phyloP scores from a whole-genome alignment of 2,113 vertebrate genomes.

The Alethe castanea region DNA sequence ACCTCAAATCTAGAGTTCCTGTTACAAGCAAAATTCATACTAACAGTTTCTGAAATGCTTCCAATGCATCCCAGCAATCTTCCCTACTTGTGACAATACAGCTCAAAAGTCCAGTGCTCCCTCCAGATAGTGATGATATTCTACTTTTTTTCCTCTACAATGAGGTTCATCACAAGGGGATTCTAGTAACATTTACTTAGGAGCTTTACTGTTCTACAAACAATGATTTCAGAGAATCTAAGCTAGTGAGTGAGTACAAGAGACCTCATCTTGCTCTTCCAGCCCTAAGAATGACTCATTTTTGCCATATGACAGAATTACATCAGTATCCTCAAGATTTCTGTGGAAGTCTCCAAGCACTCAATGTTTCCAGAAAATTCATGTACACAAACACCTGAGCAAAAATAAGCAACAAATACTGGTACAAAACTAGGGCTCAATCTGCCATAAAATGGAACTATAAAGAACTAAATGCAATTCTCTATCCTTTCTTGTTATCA shows the following conservation, averaged over 20 bases:
- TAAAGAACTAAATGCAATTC: not conserved
- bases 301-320: fast-evolving
- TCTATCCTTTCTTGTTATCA: not conserved
- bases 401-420: not conserved
- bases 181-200: not conserved
- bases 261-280: not conserved
- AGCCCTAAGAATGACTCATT: not conserved
- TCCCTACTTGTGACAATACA: not conserved
- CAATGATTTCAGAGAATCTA: not conserved
- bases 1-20: not conserved
- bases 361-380: not conserved
- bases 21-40: not conserved
- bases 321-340: not conserved
- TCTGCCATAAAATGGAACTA: not conserved
- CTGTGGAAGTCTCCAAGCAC: not conserved
- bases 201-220: not conserved
- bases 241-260: not conserved
- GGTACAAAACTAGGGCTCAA: not conserved
- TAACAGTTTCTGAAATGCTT: not conserved
- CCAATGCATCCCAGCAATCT: not conserved
- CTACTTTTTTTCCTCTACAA: not conserved
- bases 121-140: not conserved
- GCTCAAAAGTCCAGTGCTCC: not conserved
- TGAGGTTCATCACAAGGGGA: not conserved
- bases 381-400: not conserved